Evolutionary conservation across 2,113 vertebrate species (phyloP), one percentile per base, ranked within the genome.

Genomic region (Agelaius tricolor): DNA sequence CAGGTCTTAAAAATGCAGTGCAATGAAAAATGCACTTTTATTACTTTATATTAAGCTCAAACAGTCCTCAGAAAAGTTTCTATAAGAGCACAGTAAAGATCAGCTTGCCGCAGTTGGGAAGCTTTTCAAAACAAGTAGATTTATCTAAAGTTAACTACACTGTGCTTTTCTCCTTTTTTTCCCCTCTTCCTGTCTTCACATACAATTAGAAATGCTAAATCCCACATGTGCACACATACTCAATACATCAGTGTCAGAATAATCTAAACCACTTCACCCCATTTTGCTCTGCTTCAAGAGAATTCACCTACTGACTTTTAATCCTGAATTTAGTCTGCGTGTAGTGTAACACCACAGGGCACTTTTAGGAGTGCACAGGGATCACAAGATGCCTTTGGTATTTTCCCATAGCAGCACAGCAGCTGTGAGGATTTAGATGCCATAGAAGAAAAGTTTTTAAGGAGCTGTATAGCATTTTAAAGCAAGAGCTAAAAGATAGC

Each of bases 151-250:
- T 44, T 63, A 84, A 58, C 31, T 39, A 33, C 11, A 22, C 9
- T 24, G 6, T 3, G 5, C 5, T 44, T 62, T 81, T 37, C 13
- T 43, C 11, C 4, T 58, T 43, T 41, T 68, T 63, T 35, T 6
- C 17, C 13, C 6, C 11, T 8, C 16, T 39, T 67, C 27, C 9
- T 49, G 26, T 57, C 63, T 68, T 86, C 20, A 30, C 8, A 22
- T 30, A 13, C 1, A 18, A 57, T 79, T 83, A 59, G 73, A 75
- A 86, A 67, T 37, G 8, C 39, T 79, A 79, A 63, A 72, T 62
- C 57, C 8, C 37, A 46, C 46, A 35, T 5, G 14, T 0, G 0
- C 3, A 10, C 10, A 79, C 3, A 15, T 9, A 61, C 5, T 39
- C 28, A n/a, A 84, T 47, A 33, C 6, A 46, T n/a, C 24, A 31